Base-by-base conservation (phyloP, 2,113 vertebrate species). In the Austrofundulus limnaeus region DNA sequence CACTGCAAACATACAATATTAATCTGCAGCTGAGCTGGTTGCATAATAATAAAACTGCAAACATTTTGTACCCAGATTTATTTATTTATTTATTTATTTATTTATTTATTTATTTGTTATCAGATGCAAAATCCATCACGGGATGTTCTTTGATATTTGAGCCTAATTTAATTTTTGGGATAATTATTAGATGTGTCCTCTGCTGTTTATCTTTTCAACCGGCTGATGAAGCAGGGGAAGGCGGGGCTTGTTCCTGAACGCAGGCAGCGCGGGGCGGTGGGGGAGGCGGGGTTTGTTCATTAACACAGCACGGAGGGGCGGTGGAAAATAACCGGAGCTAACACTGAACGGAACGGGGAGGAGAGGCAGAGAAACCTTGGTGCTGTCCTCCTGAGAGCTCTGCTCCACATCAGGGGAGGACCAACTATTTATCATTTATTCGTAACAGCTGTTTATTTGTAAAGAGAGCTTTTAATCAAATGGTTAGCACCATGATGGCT, bases 21-120 rank as follows among this genome's bases (percentile, higher is more conserved):
- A 55, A 50, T 59, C 56, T 54, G n/a, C 34, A 4, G 42, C 49
- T 51, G 38, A 70, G 38, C 45, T n/a, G 55, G 45, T 62, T 68
- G 45, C 49, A 24, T 51, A 14, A 51, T 13, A 19, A 55, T 8
- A 34, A 34, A 56, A 15, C n/a, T 17, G 28, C 19, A 17, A 6
- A 42, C n/a, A 23, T 25, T 3, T 21, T 51, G 13, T 21, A 11
- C 43, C 11, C n/a, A 15, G 31, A 34, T 34, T 34, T 28, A 28
- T 28, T 28, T 28, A 7, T 34, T 34, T 34, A 34, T 28, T 28
- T 28, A 4, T 28, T 28, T 28, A 28, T 28, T 28, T 28, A 28
- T 28, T 28, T 28, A 28, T 28, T n/a, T n/a, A 28, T 28, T 28
- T 28, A 20, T 11, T 31, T 42, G 43, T 31, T 6, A 16, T 28